phyloP scores from a whole-genome alignment of 1,140 invertebrate species.

The Hyles euphorbiae region DNA sequence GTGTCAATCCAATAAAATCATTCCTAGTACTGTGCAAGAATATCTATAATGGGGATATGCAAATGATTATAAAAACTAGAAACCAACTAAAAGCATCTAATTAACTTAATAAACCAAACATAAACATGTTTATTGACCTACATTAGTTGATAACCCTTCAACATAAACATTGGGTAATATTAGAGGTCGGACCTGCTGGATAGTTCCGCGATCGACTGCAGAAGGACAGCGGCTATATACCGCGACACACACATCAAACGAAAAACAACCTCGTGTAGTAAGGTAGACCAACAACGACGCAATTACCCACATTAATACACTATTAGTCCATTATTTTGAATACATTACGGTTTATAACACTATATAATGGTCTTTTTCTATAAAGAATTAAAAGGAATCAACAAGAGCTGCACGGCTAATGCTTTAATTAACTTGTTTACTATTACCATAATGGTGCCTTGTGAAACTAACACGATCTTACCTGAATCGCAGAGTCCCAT shows the following conservation, averaged over 20 bases:
- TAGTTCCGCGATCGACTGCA: constrained; percentile 43
- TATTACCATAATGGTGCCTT: constrained; percentile 9
- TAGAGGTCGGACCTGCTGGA: constrained; percentile 49
- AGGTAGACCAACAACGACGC: background rate
- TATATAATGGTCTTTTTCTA: no score
- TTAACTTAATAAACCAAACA: constrained; percentile 10
- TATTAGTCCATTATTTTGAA: no score
- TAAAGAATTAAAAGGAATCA: background rate
- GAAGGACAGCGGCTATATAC: constrained; percentile 30
- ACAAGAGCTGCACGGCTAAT: background rate
- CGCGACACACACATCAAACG: constrained; percentile 32
- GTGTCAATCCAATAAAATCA: no score
- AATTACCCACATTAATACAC: background rate
- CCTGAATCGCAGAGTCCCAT: constrained; percentile 65
- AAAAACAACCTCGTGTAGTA: constrained; percentile 20
- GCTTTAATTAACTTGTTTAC: constrained; percentile 60
- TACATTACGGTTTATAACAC: no score
- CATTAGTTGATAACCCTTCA: constrained; percentile 34
- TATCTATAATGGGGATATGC: no score
- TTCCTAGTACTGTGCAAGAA: no score
- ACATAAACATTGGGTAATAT: constrained; percentile 36
- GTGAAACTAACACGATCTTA: constrained; percentile 22
- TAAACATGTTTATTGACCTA: constrained; percentile 27
- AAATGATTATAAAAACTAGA: no score
- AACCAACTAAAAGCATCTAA: background rate